Percentiles rank a stretch among this genome's conserved stretches.
Conservation (phyloP, 2,797 vertebrate species). For the Trichosurus vulpecula region DNA sequence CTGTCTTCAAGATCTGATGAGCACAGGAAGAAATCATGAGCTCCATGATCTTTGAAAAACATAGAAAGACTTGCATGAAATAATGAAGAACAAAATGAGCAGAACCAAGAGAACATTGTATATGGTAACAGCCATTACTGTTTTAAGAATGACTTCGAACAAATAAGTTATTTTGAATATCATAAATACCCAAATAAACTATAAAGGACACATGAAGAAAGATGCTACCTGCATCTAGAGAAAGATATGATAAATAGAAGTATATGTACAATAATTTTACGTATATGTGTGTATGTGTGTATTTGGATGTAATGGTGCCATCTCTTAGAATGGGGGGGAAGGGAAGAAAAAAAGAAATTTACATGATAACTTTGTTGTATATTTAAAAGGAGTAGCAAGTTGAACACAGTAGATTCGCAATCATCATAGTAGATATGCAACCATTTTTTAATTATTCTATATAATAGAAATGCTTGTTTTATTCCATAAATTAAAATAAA, state of each 20-base stretch:
- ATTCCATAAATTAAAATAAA: background rate
- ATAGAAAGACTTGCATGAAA: background rate
- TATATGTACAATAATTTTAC: background rate
- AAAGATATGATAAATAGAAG: background rate
- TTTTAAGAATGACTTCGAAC: background rate
- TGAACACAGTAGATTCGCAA: background rate
- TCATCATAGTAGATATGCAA: background rate
- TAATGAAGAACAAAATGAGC: background rate
- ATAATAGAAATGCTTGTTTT: background rate
- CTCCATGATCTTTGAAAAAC: background rate
- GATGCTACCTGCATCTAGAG: background rate
- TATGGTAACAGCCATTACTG: background rate
- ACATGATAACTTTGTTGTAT: background rate
- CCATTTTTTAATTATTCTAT: background rate
- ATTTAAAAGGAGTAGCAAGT: background rate
- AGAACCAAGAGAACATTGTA: too few relatives aligned
- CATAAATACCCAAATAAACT: background rate
- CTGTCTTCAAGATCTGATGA: background rate
- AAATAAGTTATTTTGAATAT: background rate
- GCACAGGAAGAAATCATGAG: background rate
- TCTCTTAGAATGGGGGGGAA: background rate
- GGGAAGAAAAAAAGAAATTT: background rate
- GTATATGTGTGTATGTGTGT: background rate
- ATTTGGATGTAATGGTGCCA: too few relatives aligned
- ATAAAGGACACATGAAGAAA: background rate